Evolutionary conservation across 1,140 invertebrate genomes (phyloP), one percentile per base, ranked within the genome.

Genomic region (Acromyrmex echinatior): DNA sequence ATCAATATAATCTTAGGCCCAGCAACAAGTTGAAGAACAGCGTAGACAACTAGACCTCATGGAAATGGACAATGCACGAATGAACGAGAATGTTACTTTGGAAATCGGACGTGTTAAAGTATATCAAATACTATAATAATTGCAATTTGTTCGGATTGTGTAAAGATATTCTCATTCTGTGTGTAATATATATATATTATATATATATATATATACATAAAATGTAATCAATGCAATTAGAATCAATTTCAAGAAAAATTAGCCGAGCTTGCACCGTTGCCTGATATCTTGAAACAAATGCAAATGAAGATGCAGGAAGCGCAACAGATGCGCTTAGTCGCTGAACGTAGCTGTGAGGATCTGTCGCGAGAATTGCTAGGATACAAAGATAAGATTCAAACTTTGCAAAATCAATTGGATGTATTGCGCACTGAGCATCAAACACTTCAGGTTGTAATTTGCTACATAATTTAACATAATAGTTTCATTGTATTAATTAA

Each of bases 61-160:
- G 95, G 97, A 97, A 89, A 96, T 97, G 96, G 97, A 97, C 88
- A 97, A 97, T 88, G 96, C 96, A 7, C 95, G 97, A 76, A 97
- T 97, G 90, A 97, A 97, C 87, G 97, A 97, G 93, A 97, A 98
- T 92, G 97, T 98, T 39, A 97, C 97, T 87, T 92, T 97, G 12
- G 97, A 98, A 94, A 97, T 98, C 60, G 96, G 97, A 87, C 94
- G 96, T 86, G 97, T 97, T 7, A 97, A 98, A 92, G 97, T 97
- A 78, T 88, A 58, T 25, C 10, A 80, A 60, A 74, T 18, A 45
- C 35, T 51, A 35, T 35, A 49, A 6, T 68, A n/a, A 58, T 39
- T 70, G 7, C 0, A 4, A 77, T 31, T 62, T 74, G 66, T 80
- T 68, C 10, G 16, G 7, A 70, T 62, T 18, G 28, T 49, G 28